Percentiles rank a stretch among this genome's conserved stretches.
Evolutionary conservation across 2,797 vertebrate species (phyloP).

Genomic region (Pseudomugil gertrudae): DNA sequence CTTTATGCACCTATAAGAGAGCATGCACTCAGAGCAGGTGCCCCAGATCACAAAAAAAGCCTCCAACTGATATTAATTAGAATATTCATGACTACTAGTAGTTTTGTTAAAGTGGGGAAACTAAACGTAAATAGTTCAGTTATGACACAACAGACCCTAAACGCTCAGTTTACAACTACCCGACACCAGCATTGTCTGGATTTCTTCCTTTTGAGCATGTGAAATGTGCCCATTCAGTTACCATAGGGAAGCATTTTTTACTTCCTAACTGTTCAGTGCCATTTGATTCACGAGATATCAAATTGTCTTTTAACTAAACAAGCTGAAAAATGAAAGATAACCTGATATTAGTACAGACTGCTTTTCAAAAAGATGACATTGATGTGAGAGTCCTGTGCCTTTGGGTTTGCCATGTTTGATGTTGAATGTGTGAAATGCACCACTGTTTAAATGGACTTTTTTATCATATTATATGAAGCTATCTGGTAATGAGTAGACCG

Average conservation of each 20-base stretch:
- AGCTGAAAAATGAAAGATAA: conserved; percentile 68
- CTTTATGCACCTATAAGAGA: conserved; percentile 28
- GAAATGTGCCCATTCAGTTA: conserved; percentile 30
- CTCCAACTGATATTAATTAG: conserved; percentile 12
- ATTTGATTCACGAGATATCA: conserved; percentile 78
- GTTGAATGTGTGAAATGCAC: conserved; percentile 92
- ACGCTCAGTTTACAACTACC: conserved; percentile 32
- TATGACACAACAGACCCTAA: conserved; percentile 19
- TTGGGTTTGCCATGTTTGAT: conserved; percentile 92
- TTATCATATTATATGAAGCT: conserved; percentile 81
- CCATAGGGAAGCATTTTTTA: conserved; percentile 38
- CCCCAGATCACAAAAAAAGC: conserved; percentile 17
- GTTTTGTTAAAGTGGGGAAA: conserved; percentile 22
- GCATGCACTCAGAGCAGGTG: conserved; percentile 29
- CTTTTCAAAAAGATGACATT: conserved; percentile 77
- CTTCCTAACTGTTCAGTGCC: conserved; percentile 81
- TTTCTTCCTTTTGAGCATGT: conserved; percentile 37
- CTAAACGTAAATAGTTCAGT: conserved; percentile 32
- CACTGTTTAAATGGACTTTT: conserved; percentile 85
- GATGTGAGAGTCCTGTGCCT: conserved; percentile 94
- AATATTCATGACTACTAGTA: conserved; percentile 14
- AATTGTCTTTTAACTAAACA: conserved; percentile 73
- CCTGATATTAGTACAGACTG: conserved; percentile 64
- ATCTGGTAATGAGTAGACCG: conserved; percentile 86
- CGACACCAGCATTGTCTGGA: conserved; percentile 48